These are phyloP conservation scores for Hystrix cristata DNA, from an alignment of 2,113 vertebrate genomes.

Conservation along the genomic window DNA sequence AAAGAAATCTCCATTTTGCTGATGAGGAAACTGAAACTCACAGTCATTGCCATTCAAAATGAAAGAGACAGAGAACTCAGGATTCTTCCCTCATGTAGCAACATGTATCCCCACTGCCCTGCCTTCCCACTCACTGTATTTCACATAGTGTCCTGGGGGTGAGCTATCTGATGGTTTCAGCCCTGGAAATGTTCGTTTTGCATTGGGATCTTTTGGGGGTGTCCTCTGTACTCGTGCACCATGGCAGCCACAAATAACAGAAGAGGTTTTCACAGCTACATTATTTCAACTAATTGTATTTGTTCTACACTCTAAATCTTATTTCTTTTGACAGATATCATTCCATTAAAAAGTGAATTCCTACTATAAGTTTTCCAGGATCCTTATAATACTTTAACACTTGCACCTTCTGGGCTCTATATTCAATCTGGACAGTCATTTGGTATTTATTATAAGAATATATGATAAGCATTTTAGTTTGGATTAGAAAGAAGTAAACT, in stretches of 20 bases:
- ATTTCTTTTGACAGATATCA: neutral
- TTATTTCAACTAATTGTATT: conserved; percentile 35
- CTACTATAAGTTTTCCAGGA: neutral
- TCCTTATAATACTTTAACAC: neutral
- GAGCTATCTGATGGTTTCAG: neutral
- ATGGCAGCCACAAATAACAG: neutral
- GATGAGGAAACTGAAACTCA: conserved; percentile 45
- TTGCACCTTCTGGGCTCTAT: neutral
- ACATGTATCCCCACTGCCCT: neutral
- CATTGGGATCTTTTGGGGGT: neutral
- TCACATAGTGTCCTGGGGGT: neutral
- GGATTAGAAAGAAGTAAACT: conserved; percentile 38
- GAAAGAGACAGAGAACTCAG: neutral
- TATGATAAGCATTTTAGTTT: conserved; percentile 16
- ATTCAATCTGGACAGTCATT: conserved; percentile 17
- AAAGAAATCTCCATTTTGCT: conserved; percentile 42
- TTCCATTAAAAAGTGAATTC: conserved; percentile 51
- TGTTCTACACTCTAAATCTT: conserved; percentile 16
- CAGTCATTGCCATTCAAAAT: conserved; percentile 31
- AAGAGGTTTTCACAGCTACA: conserved; percentile 7
- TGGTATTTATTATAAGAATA: conserved; percentile 43
- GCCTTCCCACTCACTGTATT: neutral
- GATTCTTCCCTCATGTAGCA: neutral
- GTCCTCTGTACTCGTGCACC: neutral
- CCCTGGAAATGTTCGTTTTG: neutral